phyloP scores from a whole-genome alignment of 1,140 invertebrate species.

The Anastatus disparis region DNA sequence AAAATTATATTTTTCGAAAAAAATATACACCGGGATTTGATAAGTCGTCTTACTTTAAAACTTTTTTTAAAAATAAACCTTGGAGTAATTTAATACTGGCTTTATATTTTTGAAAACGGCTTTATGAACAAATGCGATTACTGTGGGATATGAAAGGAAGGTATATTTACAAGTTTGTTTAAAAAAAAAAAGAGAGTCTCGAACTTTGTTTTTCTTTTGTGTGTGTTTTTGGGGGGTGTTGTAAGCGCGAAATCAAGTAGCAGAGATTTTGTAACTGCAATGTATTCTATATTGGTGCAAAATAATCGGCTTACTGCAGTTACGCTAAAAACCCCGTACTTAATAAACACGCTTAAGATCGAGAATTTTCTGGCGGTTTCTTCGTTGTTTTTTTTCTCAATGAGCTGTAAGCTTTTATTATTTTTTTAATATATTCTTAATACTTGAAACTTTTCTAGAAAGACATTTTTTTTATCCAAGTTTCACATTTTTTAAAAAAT shows the following conservation, averaged over 20 bases:
- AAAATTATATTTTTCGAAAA: too few relatives aligned
- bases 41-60: too few relatives aligned
- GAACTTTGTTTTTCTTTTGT: neutral
- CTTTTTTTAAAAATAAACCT: too few relatives aligned
- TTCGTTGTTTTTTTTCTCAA: neutral
- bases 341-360: neutral
- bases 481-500: neutral
- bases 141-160: neutral
- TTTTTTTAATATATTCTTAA: neutral
- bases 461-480: neutral
- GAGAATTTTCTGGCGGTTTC: neutral
- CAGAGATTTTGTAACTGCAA: neutral
- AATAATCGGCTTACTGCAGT: slow-evolving; percentile 5
- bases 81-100: too few relatives aligned
- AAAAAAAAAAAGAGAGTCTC: neutral
- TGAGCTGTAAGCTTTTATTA: neutral
- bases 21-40: too few relatives aligned
- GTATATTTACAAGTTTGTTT: slow-evolving; percentile 12
- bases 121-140: neutral
- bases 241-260: too few relatives aligned
- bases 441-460: too few relatives aligned
- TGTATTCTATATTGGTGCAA: neutral
- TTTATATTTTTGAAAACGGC: too few relatives aligned
- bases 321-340: neutral
- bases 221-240: too few relatives aligned